These are phyloP conservation scores for Actenoides hombroni DNA, from an alignment of 2,113 vertebrate species.

Conservation along the genomic window DNA sequence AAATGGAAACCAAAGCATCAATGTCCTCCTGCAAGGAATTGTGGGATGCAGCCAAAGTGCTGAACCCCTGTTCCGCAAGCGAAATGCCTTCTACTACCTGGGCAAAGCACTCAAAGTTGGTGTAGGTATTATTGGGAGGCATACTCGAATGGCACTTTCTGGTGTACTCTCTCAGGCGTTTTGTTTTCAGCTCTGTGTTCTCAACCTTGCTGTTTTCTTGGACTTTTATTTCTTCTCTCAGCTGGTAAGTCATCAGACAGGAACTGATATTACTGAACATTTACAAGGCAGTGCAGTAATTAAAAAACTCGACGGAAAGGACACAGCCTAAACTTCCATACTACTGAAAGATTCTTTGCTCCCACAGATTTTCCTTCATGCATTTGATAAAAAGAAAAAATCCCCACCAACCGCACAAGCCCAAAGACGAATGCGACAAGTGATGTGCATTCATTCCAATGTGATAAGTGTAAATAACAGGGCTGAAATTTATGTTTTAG, in stretches of 20 bases:
- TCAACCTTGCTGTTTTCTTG: constrained; percentile 70
- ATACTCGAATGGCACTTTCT: constrained; percentile 87
- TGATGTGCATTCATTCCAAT: neutral
- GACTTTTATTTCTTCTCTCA: constrained; percentile 70
- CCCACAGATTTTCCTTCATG: constrained; percentile 49
- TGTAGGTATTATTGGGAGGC: constrained; percentile 87
- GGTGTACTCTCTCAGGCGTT: constrained; percentile 87
- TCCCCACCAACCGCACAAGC: neutral
- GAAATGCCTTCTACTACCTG: constrained; percentile 80
- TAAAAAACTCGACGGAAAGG: neutral
- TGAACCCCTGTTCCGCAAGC: constrained; percentile 63
- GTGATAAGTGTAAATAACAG: neutral
- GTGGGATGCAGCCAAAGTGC: constrained; percentile 64
- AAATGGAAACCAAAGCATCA: constrained; percentile 85
- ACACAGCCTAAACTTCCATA: constrained; percentile 26
- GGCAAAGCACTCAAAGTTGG: constrained; percentile 87
- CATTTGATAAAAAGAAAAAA: neutral
- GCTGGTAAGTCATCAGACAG: constrained; percentile 79
- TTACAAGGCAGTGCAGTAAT: constrained; percentile 6
- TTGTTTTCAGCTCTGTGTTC: constrained; percentile 83
- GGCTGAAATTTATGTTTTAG: neutral
- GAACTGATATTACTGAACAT: constrained; percentile 73
- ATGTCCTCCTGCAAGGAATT: constrained; percentile 82
- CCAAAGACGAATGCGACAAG: neutral
- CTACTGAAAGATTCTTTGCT: constrained; percentile 17